Conservation (phyloP, 2,797 vertebrate species). For the Sciaenops ocellatus region DNA sequence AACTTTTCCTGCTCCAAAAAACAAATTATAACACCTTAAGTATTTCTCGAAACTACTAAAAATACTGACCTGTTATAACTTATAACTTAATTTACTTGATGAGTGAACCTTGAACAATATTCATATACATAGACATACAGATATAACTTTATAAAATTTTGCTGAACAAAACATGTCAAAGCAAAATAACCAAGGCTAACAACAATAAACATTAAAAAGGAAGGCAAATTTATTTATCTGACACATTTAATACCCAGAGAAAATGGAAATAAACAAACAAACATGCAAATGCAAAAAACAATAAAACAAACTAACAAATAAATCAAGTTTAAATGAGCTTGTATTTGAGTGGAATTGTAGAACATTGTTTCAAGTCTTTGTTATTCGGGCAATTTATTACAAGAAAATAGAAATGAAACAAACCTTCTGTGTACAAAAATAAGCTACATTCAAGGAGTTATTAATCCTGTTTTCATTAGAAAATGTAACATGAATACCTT, state of each 20-base stretch:
- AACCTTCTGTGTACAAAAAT: not conserved
- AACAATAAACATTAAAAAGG: not conserved
- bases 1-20: not conserved
- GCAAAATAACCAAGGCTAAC: not conserved
- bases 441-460: not conserved
- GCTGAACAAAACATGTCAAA: not conserved
- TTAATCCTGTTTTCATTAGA: not conserved
- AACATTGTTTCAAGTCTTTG: no score
- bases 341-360: no score
- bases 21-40: not conserved
- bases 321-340: no score
- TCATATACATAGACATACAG: not conserved
- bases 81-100: not conserved
- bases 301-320: no score
- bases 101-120: not conserved
- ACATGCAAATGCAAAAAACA: no score
- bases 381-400: no score
- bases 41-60: no score
- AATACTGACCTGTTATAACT: not conserved
- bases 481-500: no score
- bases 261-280: no score
- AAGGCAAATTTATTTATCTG: no score
- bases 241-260: no score
- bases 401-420: not conserved
- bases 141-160: not conserved